Base-by-base conservation (phyloP, 2,797 vertebrate species). In the Carduelis carduelis region DNA sequence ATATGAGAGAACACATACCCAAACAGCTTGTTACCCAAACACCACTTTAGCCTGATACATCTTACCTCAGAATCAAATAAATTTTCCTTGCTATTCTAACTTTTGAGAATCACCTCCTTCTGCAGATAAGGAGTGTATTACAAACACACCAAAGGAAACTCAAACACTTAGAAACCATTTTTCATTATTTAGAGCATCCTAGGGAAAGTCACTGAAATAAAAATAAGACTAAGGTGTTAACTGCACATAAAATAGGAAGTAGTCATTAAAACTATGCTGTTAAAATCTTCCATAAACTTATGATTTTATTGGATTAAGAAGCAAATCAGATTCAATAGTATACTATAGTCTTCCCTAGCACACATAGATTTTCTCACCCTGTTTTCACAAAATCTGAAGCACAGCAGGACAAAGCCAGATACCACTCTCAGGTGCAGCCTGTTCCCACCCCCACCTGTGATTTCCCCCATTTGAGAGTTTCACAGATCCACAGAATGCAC, bases 391-490 rank as follows among this genome's bases (percentile, higher is more conserved):
- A 56, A 56, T 12, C 20, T 41, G 44, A 66, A 49, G 14, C 18
- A 15, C 32, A 64, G 47, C n/a, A 66, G 23, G 60, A 30, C 37
- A n/a, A 12, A 66, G 21, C 3, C 32, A 85, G 43, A 12, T 30
- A 63, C 6, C 1, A 1, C 5, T 10, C 44, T 39, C 28, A 14
- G n/a, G 27, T 6, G 3, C 47, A 80, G 21, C 17, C 28, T 5
- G 0, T 15, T 72, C 26, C 50, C 39, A 57, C 1, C 13, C 34
- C 17, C 28, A 56, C 12, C 16, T 15, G 17, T 1, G 7, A n/a
- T 23, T 70, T 50, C 17, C 16, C 20, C 3, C 6, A 1, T 34
- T 43, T 57, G 46, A 35, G 5, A 4, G 23, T 52, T 76, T 52
- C 1, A 2, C 16, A 37, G 39, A 83, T 18, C 14, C 23, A 44